Conservation (phyloP, 1,140 invertebrate species). For the Camponotus floridanus region DNA sequence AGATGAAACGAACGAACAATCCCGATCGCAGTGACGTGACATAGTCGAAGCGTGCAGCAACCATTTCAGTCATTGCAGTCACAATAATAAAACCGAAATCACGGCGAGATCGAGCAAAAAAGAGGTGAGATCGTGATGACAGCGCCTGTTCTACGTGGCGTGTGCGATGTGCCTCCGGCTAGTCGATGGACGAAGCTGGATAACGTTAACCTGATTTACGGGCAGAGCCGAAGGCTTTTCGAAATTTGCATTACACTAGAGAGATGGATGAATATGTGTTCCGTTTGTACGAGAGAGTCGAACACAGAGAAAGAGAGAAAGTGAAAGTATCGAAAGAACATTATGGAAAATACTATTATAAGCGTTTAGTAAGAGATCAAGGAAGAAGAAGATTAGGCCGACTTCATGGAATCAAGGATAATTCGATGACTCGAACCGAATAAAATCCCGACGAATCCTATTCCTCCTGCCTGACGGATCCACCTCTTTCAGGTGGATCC, state of each 20-base stretch:
- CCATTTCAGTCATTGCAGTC: conserved; percentile 17
- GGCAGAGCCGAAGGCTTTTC: conserved; percentile 74
- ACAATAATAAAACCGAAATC: background rate
- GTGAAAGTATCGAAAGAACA: background rate
- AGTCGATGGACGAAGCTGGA: conserved; percentile 63
- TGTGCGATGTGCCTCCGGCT: conserved; percentile 28
- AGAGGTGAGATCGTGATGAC: conserved; percentile 45
- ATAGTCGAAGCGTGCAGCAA: background rate
- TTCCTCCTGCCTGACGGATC: background rate
- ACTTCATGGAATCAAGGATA: conserved; percentile 59
- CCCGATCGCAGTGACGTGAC: background rate
- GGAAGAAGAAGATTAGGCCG: conserved; percentile 43
- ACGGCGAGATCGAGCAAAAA: background rate
- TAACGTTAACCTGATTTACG: conserved; percentile 80
- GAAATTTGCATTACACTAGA: conserved; percentile 77
- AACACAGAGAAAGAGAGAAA: background rate
- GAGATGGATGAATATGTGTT: conserved; percentile 39
- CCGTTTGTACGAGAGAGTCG: background rate
- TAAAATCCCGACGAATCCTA: background rate
- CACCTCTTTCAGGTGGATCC: conserved; percentile 54
- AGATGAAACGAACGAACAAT: background rate
- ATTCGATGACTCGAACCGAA: conserved; percentile 55
- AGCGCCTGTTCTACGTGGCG: conserved; percentile 55
- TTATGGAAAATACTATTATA: conserved; percentile 1
- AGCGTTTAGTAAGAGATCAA: conserved; percentile 2